Evolutionary conservation across 2,888 invertebrate species (phyloP), one percentile per base, ranked within the genome.

Genomic region (Dromius quadrimaculatus): DNA sequence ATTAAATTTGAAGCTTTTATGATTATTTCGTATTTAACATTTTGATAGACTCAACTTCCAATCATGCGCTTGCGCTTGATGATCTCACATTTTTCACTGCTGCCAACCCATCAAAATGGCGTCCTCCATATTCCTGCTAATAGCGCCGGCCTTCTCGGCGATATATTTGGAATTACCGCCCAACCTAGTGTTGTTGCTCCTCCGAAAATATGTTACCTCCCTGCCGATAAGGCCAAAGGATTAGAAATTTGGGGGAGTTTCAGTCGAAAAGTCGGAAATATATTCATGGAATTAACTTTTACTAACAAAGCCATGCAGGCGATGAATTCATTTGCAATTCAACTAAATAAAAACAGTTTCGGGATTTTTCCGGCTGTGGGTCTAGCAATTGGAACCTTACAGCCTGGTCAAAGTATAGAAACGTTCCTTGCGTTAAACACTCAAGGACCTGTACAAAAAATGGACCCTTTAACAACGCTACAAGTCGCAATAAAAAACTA

Each of bases 401-500:
- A 91, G 71, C 93, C 95, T 1, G 92, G 93, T 74, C 91, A 92
- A 79, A 88, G 88, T 50, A 86, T 91, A 57, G 96, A 96, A 79
- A 89, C 90, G 1, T 88, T 90, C 62, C 84, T 98, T 11, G 84
- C 88, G 1, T 86, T 99, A 47, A 92, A 90, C 78, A 93, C 93
- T 13, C 89, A 87, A 62, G 98, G 98, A 1, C 94, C 95, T 13
- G 94, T 98, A 59, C 96, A 97, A 83, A 90, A 96, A 72, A 98
- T 98, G 97, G 97, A 98, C 63, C 98, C 99, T 0, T 88, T 99
- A 59, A 97, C 94, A 78, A 98, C 96, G 83, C 85, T 99, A 54
- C 98, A 98, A 87, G 95, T 99, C 71, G 99, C 99, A 2, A 90
- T 99, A 57, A 99, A 99, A 84, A 98, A 99, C 86, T 98, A 95